These are phyloP conservation scores for Chascanopsetta lugubris DNA, from an alignment of 2,113 vertebrate genomes.

Conservation along the genomic window DNA sequence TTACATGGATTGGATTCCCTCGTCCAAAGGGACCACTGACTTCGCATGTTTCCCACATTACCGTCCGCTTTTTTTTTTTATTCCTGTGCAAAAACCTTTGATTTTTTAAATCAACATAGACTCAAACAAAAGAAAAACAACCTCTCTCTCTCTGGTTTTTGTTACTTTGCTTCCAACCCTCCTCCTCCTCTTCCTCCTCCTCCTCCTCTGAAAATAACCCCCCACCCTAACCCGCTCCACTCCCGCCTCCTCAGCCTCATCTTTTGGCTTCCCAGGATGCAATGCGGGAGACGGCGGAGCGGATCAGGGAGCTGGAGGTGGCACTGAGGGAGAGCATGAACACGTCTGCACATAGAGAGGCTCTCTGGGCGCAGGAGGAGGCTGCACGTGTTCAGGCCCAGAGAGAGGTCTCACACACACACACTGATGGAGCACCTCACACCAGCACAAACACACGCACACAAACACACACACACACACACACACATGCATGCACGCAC, in stretches of 20 bases:
- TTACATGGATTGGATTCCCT: neutral
- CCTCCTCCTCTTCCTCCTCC: constrained; percentile 2
- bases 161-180: constrained; percentile 39
- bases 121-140: constrained; percentile 46
- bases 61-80: neutral
- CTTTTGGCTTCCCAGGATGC: constrained; percentile 72
- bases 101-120: neutral
- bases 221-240: neutral
- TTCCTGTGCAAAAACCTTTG: neutral
- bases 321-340: constrained; percentile 79
- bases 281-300: constrained; percentile 71
- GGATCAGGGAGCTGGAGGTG: constrained; percentile 78
- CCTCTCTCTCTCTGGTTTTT: constrained; percentile 41
- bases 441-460: neutral
- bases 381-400: constrained; percentile 71
- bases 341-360: constrained; percentile 77
- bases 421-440: neutral
- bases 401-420: constrained; percentile 67
- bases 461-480: neutral
- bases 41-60: neutral
- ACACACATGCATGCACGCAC: neutral
- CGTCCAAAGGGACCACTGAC: neutral
- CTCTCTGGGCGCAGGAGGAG: constrained; percentile 79
- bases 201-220: neutral
- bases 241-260: constrained; percentile 34